phyloP scores from a whole-genome alignment of 2,797 vertebrate species.

The Diceros bicornis region DNA sequence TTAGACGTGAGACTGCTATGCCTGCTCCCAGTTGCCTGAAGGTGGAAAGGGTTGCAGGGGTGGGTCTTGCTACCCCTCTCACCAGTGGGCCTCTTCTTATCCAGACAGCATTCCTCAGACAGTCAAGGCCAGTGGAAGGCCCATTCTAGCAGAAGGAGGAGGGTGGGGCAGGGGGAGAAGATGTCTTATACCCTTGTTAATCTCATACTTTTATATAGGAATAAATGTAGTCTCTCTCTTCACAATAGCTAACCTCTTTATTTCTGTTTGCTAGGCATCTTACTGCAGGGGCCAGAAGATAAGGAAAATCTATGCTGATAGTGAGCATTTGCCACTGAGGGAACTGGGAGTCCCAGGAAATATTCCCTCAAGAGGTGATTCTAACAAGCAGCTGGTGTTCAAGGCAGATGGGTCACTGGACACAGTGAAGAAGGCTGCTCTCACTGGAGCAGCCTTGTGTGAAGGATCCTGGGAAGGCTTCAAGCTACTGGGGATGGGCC shows the following conservation, averaged over 20 bases:
- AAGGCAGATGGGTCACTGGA: not conserved
- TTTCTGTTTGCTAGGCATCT: not conserved
- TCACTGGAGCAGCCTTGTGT: accelerated
- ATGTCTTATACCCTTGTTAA: not conserved
- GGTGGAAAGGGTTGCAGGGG: not conserved
- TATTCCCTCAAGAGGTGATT: not conserved
- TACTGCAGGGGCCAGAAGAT: not conserved
- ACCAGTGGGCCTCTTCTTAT: not conserved
- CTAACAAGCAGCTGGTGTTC: not conserved
- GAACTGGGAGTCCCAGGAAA: not conserved
- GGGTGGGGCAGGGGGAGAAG: not conserved
- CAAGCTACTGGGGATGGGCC: not conserved
- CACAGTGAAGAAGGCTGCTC: not conserved
- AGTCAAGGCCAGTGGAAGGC: not conserved
- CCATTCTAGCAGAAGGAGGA: not conserved
- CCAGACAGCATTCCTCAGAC: not conserved
- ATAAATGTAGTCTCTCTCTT: not conserved
- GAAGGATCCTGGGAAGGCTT: not conserved
- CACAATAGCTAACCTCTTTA: not conserved
- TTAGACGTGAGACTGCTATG: not conserved
- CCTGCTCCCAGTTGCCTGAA: not conserved
- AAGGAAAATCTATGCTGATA: not conserved
- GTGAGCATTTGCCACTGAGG: not conserved
- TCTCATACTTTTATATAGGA: not conserved
- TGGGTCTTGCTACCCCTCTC: not conserved